Evolutionary conservation across 2,888 invertebrate species (phyloP).

Genomic region (Brachyptera risi): DNA sequence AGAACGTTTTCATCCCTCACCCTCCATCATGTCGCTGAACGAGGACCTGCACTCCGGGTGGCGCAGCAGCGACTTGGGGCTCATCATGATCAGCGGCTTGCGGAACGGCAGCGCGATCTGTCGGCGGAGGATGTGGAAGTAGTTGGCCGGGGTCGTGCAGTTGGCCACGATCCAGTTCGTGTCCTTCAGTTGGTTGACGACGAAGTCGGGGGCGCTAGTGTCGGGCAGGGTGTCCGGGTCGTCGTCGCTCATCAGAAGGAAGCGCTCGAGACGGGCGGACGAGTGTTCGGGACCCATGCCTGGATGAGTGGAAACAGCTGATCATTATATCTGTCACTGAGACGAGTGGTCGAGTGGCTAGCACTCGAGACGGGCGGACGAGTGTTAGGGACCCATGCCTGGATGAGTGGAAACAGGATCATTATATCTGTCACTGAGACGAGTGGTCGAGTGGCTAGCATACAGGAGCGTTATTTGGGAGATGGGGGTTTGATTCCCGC

Average conservation of each 20-base stretch:
- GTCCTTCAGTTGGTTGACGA: conserved; percentile 67
- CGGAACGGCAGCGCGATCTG: conserved; percentile 74
- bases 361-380: conserved; percentile 63
- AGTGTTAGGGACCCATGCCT: conserved; percentile 63
- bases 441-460: too few species aligned
- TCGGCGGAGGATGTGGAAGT: conserved; percentile 70
- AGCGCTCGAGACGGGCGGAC: conserved; percentile 65
- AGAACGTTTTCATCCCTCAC: too few species aligned
- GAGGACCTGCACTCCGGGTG: conserved; percentile 69
- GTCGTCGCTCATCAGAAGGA: conserved; percentile 64
- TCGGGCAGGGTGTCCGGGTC: conserved; percentile 59
- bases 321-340: too few species aligned
- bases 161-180: conserved; percentile 70
- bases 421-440: too few species aligned
- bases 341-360: too few species aligned
- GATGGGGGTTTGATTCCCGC: too few species aligned
- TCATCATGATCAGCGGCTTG: conserved; percentile 72
- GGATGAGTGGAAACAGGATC: too few species aligned
- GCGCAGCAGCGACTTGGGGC: conserved; percentile 73
- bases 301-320: conserved; percentile 37
- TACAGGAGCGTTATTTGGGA: too few species aligned
- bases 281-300: conserved; percentile 65
- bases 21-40: conserved; percentile 61
- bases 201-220: conserved; percentile 53
- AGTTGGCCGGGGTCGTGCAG: conserved; percentile 71